phyloP scores from a whole-genome alignment of 2,113 vertebrate genomes.

The Pionites leucogaster region DNA sequence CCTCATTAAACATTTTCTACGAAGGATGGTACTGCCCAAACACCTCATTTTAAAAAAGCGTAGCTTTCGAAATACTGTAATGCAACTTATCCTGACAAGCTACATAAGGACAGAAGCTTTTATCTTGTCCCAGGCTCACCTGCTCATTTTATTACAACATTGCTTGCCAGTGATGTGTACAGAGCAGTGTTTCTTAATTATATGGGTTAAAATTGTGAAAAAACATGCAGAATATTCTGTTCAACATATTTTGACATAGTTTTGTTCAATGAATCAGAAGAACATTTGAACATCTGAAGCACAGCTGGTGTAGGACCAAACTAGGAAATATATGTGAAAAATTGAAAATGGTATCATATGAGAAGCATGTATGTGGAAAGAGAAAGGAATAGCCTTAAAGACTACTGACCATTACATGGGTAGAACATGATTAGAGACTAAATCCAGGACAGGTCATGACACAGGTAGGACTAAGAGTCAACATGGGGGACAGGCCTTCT shows the following conservation, averaged over 20 bases:
- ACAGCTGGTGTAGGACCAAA: not conserved
- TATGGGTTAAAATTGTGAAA: not conserved
- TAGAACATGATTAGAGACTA: not conserved
- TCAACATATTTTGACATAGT: not conserved
- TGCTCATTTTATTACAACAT: not conserved
- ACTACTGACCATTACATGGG: not conserved
- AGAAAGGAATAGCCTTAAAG: not conserved
- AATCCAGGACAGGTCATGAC: not conserved
- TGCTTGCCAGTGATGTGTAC: not conserved
- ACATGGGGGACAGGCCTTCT: not conserved
- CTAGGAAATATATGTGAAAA: not conserved
- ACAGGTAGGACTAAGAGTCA: not conserved
- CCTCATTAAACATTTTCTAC: not conserved
- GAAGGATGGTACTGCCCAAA: not conserved
- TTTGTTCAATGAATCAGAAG: not conserved
- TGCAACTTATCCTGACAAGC: not conserved
- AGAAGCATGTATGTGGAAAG: not conserved
- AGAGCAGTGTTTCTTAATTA: not conserved
- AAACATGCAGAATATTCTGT: not conserved
- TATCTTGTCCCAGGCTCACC: not conserved
- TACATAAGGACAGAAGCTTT: not conserved
- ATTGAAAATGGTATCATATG: not conserved
- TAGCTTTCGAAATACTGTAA: not conserved
- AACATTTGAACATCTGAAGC: not conserved
- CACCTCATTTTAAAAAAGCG: not conserved